Evolutionary conservation across 1,140 invertebrate genomes (phyloP), one percentile per base, ranked within the genome.

Genomic region (Vanessa atalanta): DNA sequence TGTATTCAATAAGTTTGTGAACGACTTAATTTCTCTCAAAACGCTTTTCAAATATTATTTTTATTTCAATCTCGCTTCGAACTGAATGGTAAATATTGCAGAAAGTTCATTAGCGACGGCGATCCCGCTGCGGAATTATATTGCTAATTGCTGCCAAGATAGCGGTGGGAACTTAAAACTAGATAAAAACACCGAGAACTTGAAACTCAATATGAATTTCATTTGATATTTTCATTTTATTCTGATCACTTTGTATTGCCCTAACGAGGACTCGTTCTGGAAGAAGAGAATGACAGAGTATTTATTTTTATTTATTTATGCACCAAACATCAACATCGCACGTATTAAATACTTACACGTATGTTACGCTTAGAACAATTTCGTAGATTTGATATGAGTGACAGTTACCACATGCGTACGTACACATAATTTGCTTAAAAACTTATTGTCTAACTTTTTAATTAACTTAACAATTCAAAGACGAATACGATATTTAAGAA

Each of bases 101-200:
- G 55, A 57, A 51, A 57, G 23, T 61, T 61, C 57, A n/a, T 61
- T 61, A 61, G 57, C 26, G 57, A 20, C 55, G 23, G 55, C 16
- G 57, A 61, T 61, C 26, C 57, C 26, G 26, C 13, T 61, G 15
- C 23, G 15, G 26, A 61, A 31, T 61, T 37, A 61, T 61, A 61
- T 31, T 61, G 57, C 13, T 37, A 61, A 37, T 37, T 61, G 26
- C 26, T 61, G 0, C 57, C 26, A 26, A 57, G 57, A 26, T 26
- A 60, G 55, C 13, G 11, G 9, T 26, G 55, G n/a, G 51, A 16
- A 53, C 51, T 53, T n/a, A 9, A 60, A 26, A 60, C 55, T 31
- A 20, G 23, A 26, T 26, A 60, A 60, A 60, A 6, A n/a, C 37
- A 43, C n/a, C 51, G n/a, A 15, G 15, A 20, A 53, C 55, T 31